Percentiles rank a stretch among this genome's conserved stretches.
Evolutionary conservation across 2,113 vertebrate genomes (phyloP).

Genomic region (Jaculus jaculus): DNA sequence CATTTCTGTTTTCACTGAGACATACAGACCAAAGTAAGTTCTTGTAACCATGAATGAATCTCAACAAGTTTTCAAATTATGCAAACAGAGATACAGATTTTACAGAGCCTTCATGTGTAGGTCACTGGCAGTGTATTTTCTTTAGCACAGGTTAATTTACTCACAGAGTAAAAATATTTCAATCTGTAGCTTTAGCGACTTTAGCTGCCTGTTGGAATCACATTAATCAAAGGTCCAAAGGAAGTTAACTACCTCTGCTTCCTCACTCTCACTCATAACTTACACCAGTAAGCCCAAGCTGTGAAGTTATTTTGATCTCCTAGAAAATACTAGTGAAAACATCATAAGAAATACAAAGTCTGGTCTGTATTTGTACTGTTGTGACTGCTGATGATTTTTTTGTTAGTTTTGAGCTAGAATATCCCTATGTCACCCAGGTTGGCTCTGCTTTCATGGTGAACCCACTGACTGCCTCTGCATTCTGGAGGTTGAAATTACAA

Average conservation of each 20-base stretch:
- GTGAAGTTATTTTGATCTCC: not conserved
- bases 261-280: not conserved
- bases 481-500: not conserved
- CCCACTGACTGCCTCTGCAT: too few species aligned
- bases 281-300: not conserved
- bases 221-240: not conserved
- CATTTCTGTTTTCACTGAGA: not conserved
- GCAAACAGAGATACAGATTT: not conserved
- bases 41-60: not conserved
- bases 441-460: too few species aligned
- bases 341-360: not conserved
- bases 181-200: constrained; percentile 55
- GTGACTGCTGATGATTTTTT: not conserved
- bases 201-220: not conserved
- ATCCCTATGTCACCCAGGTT: not conserved
- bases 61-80: constrained; percentile 14
- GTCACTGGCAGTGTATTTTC: not conserved
- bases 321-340: constrained; percentile 32
- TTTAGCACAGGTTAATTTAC: constrained; percentile 36
- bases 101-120: not conserved
- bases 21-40: not conserved
- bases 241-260: not conserved
- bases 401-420: not conserved
- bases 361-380: not conserved
- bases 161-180: constrained; percentile 48